Percentiles rank a stretch among this genome's conserved stretches.
These are phyloP conservation scores for Bubo bubo DNA, from an alignment of 2,113 vertebrate species.

Conservation along the genomic window DNA sequence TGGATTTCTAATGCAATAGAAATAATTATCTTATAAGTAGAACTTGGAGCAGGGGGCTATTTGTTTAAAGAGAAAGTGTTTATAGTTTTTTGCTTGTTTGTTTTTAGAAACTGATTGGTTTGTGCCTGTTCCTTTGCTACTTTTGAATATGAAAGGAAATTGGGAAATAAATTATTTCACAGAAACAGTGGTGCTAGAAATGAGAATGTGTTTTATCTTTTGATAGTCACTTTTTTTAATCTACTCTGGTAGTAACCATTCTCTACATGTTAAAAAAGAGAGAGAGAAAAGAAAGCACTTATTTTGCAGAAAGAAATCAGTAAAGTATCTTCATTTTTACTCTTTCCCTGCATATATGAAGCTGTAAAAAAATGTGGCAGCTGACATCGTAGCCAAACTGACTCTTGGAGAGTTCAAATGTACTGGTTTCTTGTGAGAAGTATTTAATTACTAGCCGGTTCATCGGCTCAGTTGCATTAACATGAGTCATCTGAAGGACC, in stretches of 20 bases:
- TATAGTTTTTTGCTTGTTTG: not conserved
- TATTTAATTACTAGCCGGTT: not conserved
- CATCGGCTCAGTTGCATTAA: not conserved
- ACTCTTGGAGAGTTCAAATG: not conserved
- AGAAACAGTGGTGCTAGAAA: not conserved
- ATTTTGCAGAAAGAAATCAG: not conserved
- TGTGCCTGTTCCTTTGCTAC: not conserved
- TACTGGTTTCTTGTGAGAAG: not conserved
- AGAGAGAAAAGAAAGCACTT: not conserved
- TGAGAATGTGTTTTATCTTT: not conserved
- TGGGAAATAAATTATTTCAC: not conserved
- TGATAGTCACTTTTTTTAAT: not conserved
- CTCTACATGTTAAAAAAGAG: not conserved
- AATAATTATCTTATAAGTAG: not conserved
- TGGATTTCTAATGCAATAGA: not conserved
- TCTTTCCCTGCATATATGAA: not conserved
- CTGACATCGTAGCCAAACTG: not conserved
- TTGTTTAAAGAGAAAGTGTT: not conserved
- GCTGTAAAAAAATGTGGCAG: not conserved
- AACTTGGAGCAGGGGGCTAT: not conserved
- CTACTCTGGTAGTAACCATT: not conserved
- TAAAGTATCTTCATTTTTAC: not conserved
- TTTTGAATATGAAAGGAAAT: not conserved
- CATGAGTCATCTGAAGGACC: not conserved
- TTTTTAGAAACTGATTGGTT: not conserved